Base-by-base conservation (phyloP, 2,113 vertebrate genomes). In the Datnioides undecimradiatus region DNA sequence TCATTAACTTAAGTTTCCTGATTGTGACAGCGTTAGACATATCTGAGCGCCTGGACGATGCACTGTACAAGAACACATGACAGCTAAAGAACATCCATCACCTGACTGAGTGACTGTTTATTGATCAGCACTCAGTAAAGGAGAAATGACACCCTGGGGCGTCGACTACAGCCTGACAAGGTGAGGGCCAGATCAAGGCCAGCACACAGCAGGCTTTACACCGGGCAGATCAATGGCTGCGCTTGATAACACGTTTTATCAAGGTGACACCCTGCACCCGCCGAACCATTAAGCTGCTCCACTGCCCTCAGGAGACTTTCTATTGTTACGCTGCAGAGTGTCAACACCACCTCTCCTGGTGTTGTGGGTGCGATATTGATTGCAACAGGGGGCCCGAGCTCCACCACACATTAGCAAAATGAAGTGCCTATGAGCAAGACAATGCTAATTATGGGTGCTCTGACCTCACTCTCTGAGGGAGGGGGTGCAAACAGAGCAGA, bases 201-300 rank as follows among this genome's bases (percentile, higher is more conserved):
- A 14, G 14, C 12, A n/a, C 38, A 41, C 25, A 5, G 33, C 5
- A 7, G 3, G 8, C 27, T 40, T 40, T 10, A 0, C 36, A 62
- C 40, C 14, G 45, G 45, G 33, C 66, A 45, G 84, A 83, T 85
- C 82, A 67, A 81, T 77, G 71, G 45, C 48, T 64, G 49, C 0
- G 34, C 38, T 66, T 40, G 21, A 58, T 76, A 55, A 45, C 33
- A 52, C 8, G 3, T 70, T 80, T 51, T 36, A 81, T 79, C 86
- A 87, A 81, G 78, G 78, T 90, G 89, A 90, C 87, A 83, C 73
- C 5, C 38, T 40, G 21, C 57, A 17, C 63, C 27, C 1, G 14
- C 21, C 4, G 19, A 60, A 49, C 54, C 67, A 65, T 84, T 76
- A 80, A 82, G 70, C 83, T 38, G 21, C 51, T 77, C 71, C 57